Base-by-base conservation (phyloP, 2,888 invertebrate species). In the Thelaira solivaga region DNA sequence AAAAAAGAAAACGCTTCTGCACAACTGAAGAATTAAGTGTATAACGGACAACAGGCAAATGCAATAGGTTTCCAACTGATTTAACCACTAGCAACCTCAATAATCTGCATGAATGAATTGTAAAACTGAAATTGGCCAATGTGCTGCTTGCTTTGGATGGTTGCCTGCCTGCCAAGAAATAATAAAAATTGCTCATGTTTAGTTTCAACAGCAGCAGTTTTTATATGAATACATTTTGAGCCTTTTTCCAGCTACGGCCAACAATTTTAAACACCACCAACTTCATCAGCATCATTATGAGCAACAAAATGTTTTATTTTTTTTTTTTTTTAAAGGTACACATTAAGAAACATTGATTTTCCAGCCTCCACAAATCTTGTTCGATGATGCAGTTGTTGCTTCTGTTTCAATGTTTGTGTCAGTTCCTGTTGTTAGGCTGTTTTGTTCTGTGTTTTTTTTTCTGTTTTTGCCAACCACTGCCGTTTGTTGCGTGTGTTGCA, bases 381-480 rank as follows among this genome's bases (percentile, higher is more conserved):
- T 55, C 59, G 69, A 65, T 61, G 78, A 47, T 61, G 64, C 69
- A 74, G 51, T 69, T 69, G 78, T 74, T 78, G 78, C 74, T 74
- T 69, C 78, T 74, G 78, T 78, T 78, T 74, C 13, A 57, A 39
- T 78, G 77, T 78, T 78, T 74, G 74, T 51, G 64, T 53, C 74
- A 68, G 45, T 61, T 69, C 64, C 64, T 69, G 64, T 78, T 65
- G 64, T 78, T 72, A 67, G 67, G n/a, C n/a, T n/a, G n/a, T n/a
- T n/a, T n/a, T n/a, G n/a, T n/a, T n/a, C n/a, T n/a, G n/a, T n/a
- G n/a, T n/a, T n/a, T n/a, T n/a, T n/a, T n/a, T n/a, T n/a, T n/a
- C 72, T 69, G 49, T 51, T 67, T 49, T 43, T 36, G 45, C 34
- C 68, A 39, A 26, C 18, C 61, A 26, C 16, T 71, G 16, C 24